Percentiles rank a stretch among this genome's conserved stretches.
Evolutionary conservation across 2,113 vertebrate genomes (phyloP).

Genomic region (Callionymus lyra): DNA sequence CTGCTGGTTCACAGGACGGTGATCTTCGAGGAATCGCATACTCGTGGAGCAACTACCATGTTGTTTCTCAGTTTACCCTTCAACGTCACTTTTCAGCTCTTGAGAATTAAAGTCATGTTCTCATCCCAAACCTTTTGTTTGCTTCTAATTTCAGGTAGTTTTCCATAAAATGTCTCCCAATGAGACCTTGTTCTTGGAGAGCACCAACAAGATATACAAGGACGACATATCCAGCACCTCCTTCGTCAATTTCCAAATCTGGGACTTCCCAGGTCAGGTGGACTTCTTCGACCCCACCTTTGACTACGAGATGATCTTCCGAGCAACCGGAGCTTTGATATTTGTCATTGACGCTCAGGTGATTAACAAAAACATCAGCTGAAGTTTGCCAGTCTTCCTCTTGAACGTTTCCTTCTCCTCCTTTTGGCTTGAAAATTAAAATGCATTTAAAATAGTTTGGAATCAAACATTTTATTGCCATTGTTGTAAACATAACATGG

Average conservation of each 20-base stretch:
- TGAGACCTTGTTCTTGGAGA: slow-evolving; percentile 95
- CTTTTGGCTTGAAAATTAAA: too few species aligned
- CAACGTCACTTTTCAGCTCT: slow-evolving; percentile 1
- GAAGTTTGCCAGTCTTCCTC: too few species aligned
- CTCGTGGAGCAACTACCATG: slow-evolving; percentile 6
- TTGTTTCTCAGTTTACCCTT: neutral
- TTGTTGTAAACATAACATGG: too few species aligned
- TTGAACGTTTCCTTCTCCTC: too few species aligned
- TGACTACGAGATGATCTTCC: slow-evolving; percentile 99
- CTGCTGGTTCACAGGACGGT: slow-evolving; percentile 19
- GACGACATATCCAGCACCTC: slow-evolving; percentile 98
- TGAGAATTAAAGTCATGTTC: neutral
- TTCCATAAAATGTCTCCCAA: slow-evolving; percentile 99
- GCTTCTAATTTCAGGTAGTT: slow-evolving; percentile 75
- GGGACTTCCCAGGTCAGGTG: slow-evolving; percentile 98
- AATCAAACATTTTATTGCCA: too few species aligned
- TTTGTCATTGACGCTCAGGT: slow-evolving; percentile 99
- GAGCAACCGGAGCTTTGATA: slow-evolving; percentile 94
- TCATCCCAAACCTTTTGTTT: too few species aligned
- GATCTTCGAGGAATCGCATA: slow-evolving; percentile 9
- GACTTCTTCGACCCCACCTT: slow-evolving; percentile 98
- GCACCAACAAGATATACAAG: slow-evolving; percentile 99
- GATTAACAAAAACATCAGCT: too few species aligned
- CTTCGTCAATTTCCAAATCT: slow-evolving; percentile 99
- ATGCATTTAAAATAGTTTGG: too few species aligned